These are phyloP conservation scores for Glandiceps talaboti DNA, from an alignment of 53 echinoderm and acorn worm species.

Conservation along the genomic window DNA sequence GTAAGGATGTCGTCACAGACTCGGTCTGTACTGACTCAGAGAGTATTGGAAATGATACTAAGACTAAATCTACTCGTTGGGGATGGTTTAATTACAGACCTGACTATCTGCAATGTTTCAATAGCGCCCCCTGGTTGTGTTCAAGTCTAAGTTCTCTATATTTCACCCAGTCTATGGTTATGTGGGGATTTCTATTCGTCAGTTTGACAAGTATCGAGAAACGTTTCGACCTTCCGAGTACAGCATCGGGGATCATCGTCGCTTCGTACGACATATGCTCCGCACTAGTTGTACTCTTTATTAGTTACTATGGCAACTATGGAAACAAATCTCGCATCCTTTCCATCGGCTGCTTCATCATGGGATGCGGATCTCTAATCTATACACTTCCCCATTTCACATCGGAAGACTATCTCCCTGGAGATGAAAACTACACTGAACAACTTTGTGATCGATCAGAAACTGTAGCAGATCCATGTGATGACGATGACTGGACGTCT, in stretches of 20 bases:
- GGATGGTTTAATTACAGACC: slow-evolving; percentile 60
- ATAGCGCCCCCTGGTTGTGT: slow-evolving; percentile 35
- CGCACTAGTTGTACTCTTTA: slow-evolving; percentile 83
- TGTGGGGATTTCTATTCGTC: slow-evolving; percentile 93
- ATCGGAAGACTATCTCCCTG: slow-evolving; percentile 30
- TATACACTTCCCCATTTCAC: slow-evolving; percentile 77
- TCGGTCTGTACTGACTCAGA: too few relatives aligned
- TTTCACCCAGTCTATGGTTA: slow-evolving; percentile 85
- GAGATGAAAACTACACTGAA: slow-evolving; percentile 30
- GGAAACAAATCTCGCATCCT: slow-evolving; percentile 70
- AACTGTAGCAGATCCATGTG: slow-evolving; percentile 25
- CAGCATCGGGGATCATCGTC: slow-evolving; percentile 80
- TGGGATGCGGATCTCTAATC: slow-evolving; percentile 54
- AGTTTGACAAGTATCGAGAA: slow-evolving; percentile 78
- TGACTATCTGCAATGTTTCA: slow-evolving; percentile 41
- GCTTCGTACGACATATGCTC: slow-evolving; percentile 93
- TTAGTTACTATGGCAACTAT: slow-evolving; percentile 84
- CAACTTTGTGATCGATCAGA: slow-evolving; percentile 23
- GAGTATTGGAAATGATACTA: too few relatives aligned
- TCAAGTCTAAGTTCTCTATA: slow-evolving; percentile 48
- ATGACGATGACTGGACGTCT: slow-evolving; percentile 10
- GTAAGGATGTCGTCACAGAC: too few relatives aligned
- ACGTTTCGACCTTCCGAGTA: slow-evolving; percentile 82
- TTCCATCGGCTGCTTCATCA: slow-evolving; percentile 56
- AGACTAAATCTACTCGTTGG: slow-evolving; percentile 15